phyloP scores from a whole-genome alignment of 92 coral and sea anemone genomes.

The Plumapathes pennacea region DNA sequence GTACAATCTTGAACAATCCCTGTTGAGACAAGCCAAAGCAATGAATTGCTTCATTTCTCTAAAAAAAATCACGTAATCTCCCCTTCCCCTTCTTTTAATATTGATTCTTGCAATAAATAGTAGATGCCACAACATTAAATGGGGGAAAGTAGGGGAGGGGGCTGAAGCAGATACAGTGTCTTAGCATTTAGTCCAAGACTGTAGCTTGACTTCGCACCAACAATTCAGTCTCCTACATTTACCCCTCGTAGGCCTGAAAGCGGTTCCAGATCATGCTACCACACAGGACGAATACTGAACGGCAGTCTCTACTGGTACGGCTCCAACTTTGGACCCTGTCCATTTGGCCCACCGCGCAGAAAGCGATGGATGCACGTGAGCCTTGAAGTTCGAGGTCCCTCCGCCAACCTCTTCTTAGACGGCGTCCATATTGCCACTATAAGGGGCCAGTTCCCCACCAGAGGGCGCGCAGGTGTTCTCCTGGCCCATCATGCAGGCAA shows the following conservation, averaged over 20 bases:
- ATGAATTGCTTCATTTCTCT: no score
- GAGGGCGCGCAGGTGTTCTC: slow-evolving; percentile 23
- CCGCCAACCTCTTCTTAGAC: slow-evolving; percentile 20
- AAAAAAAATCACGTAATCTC: no score
- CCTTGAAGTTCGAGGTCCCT: slow-evolving; percentile 33
- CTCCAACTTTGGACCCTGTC: slow-evolving; percentile 26
- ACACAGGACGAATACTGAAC: slow-evolving; percentile 25
- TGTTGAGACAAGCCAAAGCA: no score
- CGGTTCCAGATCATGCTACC: slow-evolving; percentile 25
- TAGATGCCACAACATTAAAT: no score
- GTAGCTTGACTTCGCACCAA: not conserved
- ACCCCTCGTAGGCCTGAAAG: slow-evolving; percentile 8
- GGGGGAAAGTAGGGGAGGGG: no score
- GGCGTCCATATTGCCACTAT: slow-evolving; percentile 28
- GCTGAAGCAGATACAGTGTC: no score
- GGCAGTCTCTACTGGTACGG: slow-evolving; percentile 48
- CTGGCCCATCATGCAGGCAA: slow-evolving; percentile 35
- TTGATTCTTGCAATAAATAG: no score
- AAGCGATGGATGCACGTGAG: slow-evolving; percentile 28
- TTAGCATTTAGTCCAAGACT: not conserved
- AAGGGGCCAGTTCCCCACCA: slow-evolving; percentile 29
- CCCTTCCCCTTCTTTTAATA: no score
- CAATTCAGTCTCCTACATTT: no score
- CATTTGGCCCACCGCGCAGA: slow-evolving; percentile 36
- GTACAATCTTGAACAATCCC: no score